Percentiles rank a stretch among this genome's conserved stretches.
Conservation (phyloP, 2,888 invertebrate genomes). For the Drosophila formosana region DNA sequence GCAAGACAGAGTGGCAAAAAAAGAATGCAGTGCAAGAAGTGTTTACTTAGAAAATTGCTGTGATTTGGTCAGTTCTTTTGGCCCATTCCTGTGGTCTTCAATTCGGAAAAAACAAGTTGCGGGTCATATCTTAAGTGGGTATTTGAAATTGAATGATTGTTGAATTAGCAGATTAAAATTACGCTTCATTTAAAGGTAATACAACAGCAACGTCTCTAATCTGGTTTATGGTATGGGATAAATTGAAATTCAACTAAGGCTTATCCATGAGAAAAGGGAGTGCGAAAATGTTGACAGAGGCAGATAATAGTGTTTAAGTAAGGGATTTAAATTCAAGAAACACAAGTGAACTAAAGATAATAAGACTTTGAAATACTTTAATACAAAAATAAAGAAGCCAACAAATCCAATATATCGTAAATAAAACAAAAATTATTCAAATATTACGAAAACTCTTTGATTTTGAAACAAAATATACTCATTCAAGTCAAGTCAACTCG, state of each 20-base stretch:
- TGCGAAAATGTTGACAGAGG: neutral
- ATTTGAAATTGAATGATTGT: slow-evolving; percentile 67
- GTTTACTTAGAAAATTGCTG: slow-evolving; percentile 76
- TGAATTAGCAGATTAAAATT: slow-evolving; percentile 71
- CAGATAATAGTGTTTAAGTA: neutral
- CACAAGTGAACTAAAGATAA: too few species aligned
- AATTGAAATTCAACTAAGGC: neutral
- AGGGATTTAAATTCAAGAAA: neutral
- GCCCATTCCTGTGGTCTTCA: slow-evolving; percentile 20
- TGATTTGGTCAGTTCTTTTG: slow-evolving; percentile 64
- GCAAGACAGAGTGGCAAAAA: neutral
- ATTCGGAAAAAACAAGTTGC: slow-evolving; percentile 41
- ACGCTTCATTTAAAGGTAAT: neutral
- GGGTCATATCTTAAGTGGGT: slow-evolving; percentile 56
- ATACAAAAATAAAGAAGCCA: too few species aligned
- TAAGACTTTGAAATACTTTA: too few species aligned
- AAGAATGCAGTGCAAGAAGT: slow-evolving; percentile 37
- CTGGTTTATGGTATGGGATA: neutral
- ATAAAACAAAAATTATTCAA: too few species aligned
- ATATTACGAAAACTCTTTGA: too few species aligned
- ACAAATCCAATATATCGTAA: too few species aligned
- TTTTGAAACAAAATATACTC: too few species aligned
- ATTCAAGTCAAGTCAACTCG: too few species aligned
- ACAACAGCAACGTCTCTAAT: too few species aligned
- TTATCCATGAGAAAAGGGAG: neutral